phyloP scores from a whole-genome alignment of 2,113 vertebrate species.

The Mustela lutreola region DNA sequence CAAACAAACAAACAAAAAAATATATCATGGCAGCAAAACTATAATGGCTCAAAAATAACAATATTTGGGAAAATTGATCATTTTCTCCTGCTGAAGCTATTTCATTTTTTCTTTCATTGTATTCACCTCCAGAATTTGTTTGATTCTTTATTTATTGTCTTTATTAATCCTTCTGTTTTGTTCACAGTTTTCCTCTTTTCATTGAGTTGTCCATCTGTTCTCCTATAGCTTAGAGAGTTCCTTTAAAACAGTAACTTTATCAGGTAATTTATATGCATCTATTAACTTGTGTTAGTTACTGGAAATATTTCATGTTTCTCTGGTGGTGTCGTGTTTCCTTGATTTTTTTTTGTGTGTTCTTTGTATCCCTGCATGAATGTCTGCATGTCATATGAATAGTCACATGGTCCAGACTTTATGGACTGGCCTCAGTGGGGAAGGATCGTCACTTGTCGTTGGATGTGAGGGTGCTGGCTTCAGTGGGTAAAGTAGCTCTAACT shows the following conservation, averaged over 20 bases:
- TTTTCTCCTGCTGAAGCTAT: background rate
- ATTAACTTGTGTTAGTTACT: background rate
- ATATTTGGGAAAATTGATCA: background rate
- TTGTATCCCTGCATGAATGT: background rate
- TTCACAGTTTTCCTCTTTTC: background rate
- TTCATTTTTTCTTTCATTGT: background rate
- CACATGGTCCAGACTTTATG: background rate
- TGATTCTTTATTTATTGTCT: background rate
- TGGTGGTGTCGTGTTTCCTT: background rate
- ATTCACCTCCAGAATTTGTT: background rate
- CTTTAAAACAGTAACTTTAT: background rate
- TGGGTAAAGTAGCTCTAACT: background rate
- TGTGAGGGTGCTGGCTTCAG: background rate
- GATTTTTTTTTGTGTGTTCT: background rate
- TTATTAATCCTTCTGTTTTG: background rate
- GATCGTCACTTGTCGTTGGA: background rate
- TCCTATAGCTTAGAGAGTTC: background rate
- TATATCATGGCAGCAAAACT: no score
- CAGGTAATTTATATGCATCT: background rate
- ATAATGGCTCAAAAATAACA: background rate
- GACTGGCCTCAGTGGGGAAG: background rate
- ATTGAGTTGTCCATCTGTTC: background rate
- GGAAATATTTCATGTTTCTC: background rate
- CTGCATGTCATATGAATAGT: background rate
- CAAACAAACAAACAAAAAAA: no score